These are phyloP conservation scores for Helostoma temminkii DNA, from an alignment of 2,797 vertebrate genomes.

Conservation along the genomic window DNA sequence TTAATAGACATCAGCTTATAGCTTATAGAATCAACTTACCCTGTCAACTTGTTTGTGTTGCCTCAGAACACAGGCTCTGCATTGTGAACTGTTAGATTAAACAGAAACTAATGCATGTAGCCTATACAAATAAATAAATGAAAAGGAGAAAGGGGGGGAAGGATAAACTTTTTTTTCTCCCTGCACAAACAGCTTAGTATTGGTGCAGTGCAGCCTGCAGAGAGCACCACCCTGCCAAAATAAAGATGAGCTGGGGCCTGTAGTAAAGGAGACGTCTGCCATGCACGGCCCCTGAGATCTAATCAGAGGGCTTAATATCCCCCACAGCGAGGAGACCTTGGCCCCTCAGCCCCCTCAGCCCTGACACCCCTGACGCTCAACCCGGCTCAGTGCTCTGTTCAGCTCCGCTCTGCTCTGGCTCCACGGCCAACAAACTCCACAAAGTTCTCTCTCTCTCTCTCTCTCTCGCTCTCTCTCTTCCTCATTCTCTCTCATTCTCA, in stretches of 20 bases:
- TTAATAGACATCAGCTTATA: slow-evolving; percentile 20
- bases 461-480: slow-evolving; percentile 28
- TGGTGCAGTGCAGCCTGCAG: slow-evolving; percentile 84
- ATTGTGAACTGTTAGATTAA: slow-evolving; percentile 68
- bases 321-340: slow-evolving; percentile 85
- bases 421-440: slow-evolving; percentile 78
- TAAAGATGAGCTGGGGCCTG: slow-evolving; percentile 85
- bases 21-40: slow-evolving; percentile 26
- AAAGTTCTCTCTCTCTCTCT: slow-evolving; percentile 72
- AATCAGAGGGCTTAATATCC: slow-evolving; percentile 87
- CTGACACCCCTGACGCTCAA: slow-evolving; percentile 80
- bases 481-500: slow-evolving; percentile 61
- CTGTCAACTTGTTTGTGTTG: slow-evolving; percentile 51
- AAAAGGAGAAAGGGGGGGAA: slow-evolving; percentile 59
- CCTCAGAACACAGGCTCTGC: slow-evolving; percentile 52
- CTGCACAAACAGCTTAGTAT: slow-evolving; percentile 83
- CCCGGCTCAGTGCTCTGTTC: slow-evolving; percentile 76
- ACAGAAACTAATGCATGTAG: slow-evolving; percentile 59
- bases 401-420: slow-evolving; percentile 67
- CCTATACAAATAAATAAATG: slow-evolving; percentile 77
- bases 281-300: slow-evolving; percentile 85
- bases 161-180: slow-evolving; percentile 71
- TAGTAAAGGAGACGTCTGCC: slow-evolving; percentile 83
- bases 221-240: slow-evolving; percentile 86
- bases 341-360: slow-evolving; percentile 81